These are phyloP conservation scores for Pocota personata DNA, from an alignment of 2,888 invertebrate genomes.

Conservation along the genomic window DNA sequence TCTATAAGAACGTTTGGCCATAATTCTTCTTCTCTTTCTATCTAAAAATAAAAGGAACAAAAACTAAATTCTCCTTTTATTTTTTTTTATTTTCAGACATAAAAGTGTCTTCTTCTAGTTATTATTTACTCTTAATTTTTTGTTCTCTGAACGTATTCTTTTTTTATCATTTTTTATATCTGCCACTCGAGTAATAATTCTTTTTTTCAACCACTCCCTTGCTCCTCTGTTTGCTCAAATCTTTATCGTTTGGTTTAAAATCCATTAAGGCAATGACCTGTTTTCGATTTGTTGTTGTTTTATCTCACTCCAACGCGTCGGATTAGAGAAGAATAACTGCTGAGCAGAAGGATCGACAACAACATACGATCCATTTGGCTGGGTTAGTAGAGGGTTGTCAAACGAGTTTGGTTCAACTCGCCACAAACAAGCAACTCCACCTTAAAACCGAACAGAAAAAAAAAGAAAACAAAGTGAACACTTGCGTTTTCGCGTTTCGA, in stretches of 20 bases:
- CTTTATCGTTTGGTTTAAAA: slow-evolving; percentile 78
- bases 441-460: slow-evolving; percentile 47
- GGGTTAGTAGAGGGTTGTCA: slow-evolving; percentile 70
- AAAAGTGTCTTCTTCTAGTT: slow-evolving; percentile 70
- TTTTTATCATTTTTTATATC: slow-evolving; percentile 52
- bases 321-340: slow-evolving; percentile 28
- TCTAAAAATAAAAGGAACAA: slow-evolving; percentile 10
- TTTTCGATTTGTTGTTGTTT: slow-evolving; percentile 77
- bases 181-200: slow-evolving; percentile 69
- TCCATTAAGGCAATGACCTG: slow-evolving; percentile 77
- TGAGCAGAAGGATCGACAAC: slow-evolving; percentile 26
- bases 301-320: slow-evolving; percentile 63
- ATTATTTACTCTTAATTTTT: slow-evolving; percentile 69
- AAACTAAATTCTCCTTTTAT: slow-evolving; percentile 3
- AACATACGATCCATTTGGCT: slow-evolving; percentile 64
- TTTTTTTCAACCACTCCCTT: slow-evolving; percentile 61
- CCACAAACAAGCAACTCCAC: slow-evolving; percentile 46
- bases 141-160: slow-evolving; percentile 31
- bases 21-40: slow-evolving; percentile 41
- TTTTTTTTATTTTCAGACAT: slow-evolving; percentile 23
- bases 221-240: slow-evolving; percentile 77
- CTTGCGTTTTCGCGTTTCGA: slow-evolving; percentile 73
- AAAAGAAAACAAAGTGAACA: slow-evolving; percentile 60
- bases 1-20: slow-evolving; percentile 47
- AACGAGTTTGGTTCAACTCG: slow-evolving; percentile 50